phyloP scores from a whole-genome alignment of 2,888 invertebrate genomes.

The Cyaniris semiargus region DNA sequence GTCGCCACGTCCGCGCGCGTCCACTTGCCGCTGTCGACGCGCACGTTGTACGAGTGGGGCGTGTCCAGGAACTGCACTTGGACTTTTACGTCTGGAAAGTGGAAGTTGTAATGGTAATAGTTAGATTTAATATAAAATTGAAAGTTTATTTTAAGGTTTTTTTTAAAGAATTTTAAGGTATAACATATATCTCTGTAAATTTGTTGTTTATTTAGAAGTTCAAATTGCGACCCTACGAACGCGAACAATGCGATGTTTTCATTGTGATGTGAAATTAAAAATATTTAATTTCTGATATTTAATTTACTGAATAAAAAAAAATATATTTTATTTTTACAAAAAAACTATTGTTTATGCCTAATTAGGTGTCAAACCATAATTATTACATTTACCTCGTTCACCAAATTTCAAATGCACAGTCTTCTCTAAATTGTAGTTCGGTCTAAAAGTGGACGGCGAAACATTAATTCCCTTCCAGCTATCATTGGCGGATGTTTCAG shows the following conservation, averaged over 20 bases:
- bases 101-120: constrained; percentile 38
- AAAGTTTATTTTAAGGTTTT: no score
- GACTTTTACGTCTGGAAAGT: constrained; percentile 77
- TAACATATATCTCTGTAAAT: no score
- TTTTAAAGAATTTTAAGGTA: no score
- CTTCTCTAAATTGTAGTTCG: constrained; percentile 83
- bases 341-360: background rate
- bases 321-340: no score
- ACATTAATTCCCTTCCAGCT: constrained; percentile 70
- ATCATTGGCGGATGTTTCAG: constrained; percentile 50
- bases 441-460: constrained; percentile 69
- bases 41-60: constrained; percentile 60
- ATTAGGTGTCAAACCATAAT: background rate
- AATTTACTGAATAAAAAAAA: no score
- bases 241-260: no score
- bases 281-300: no score
- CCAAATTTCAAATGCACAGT: constrained; percentile 81
- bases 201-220: no score
- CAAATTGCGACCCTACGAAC: no score
- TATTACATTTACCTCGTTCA: constrained; percentile 73
- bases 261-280: no score
- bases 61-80: constrained; percentile 77
- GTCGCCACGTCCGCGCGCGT: constrained; percentile 62
- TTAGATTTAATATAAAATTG: no score
- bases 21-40: constrained; percentile 80